Base-by-base conservation (phyloP, 2,888 invertebrate genomes). In the Aricia artaxerxes region DNA sequence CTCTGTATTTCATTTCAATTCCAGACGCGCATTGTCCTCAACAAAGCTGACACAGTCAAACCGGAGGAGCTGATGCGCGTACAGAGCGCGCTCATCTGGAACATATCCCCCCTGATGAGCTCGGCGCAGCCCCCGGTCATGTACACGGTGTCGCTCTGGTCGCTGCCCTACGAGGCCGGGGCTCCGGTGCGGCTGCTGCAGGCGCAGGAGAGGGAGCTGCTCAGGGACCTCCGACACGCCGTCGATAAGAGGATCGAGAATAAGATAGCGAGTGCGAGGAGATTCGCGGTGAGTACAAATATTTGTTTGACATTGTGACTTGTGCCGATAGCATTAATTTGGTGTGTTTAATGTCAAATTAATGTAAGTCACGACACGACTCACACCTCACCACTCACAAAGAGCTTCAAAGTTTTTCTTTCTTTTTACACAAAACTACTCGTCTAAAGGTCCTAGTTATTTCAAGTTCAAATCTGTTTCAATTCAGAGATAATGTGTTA, bases 51-150 rank as follows among this genome's bases (percentile, higher is more conserved):
- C 91, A 97, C 97, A 83, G 97, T 99, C 73, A 97, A 97, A 87
- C 97, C 98, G 0, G 98, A 98, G 88, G 98, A 99, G 90, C 91
- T 99, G 83, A 97, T 99, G 97, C 96, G 98, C 83, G 98, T 99
- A 2, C 98, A 99, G 90, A 98, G 98, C 84, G 98, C 98, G 13
- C 95, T 99, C 78, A 98, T 99, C 86, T 99, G 99, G 99, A 98
- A 98, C 90, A 97, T 99, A 85, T 98, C 98, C n/a, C 99, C 99
- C 5, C 93, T 99, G 85, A 98, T 99, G 97, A 98, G 98, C 82
- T 98, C 98, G 76, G 97, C 98, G 76, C 98, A 98, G 89, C 98
- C 99, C 5, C 99, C 99, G 38, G 95, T 97, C 79, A 97, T 99
- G 96, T 99, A 98, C 93, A 97, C 98, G 31, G 97, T 97, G 78